Conservation (phyloP, 2,113 vertebrate genomes). For the Mirza zaza region DNA sequence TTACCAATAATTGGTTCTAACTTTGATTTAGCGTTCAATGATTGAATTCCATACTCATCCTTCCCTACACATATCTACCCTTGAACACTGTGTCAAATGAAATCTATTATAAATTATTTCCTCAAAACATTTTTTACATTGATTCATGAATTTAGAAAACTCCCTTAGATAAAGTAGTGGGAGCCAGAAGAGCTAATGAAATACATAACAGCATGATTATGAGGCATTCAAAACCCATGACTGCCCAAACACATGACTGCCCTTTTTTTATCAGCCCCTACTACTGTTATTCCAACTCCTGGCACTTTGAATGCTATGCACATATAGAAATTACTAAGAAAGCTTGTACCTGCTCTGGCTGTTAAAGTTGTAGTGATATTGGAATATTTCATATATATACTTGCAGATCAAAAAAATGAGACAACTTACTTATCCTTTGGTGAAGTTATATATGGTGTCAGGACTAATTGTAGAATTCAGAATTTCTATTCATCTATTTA, state of each 20-base stretch:
- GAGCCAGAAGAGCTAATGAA: neutral
- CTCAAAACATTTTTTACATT: neutral
- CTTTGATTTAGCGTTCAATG: neutral
- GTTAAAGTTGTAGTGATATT: neutral
- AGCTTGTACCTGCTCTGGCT: neutral
- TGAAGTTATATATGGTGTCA: neutral
- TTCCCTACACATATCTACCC: neutral
- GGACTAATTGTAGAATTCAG: neutral
- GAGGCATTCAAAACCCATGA: neutral
- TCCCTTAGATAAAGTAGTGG: neutral
- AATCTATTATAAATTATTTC: neutral
- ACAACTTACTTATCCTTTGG: neutral
- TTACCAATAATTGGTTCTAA: neutral
- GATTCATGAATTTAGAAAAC: neutral
- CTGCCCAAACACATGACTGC: rapidly evolving
- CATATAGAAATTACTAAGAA: neutral
- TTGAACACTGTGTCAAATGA: neutral
- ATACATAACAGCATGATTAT: neutral
- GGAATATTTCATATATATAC: neutral
- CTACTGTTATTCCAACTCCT: neutral
- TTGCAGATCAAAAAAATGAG: neutral
- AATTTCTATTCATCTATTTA: neutral
- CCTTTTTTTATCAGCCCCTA: neutral
- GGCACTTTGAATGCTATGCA: neutral
- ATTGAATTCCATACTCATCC: neutral